Base-by-base conservation (phyloP, 2,797 vertebrate genomes). In the Cyclopterus lumpus region DNA sequence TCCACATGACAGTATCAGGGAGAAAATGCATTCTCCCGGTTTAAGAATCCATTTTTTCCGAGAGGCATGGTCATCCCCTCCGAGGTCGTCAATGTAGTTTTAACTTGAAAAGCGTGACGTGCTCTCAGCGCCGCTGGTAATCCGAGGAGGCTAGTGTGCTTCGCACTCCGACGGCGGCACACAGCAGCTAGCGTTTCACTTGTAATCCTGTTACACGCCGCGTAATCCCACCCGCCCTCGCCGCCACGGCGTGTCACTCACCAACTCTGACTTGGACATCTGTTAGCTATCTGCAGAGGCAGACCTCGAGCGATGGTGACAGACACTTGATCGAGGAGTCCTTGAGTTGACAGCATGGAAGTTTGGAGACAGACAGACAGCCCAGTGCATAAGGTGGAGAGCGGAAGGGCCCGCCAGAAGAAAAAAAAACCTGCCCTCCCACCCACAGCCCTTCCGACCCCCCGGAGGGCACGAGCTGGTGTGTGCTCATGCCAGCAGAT, bases 171-270 rank as follows among this genome's bases (percentile, higher is more conserved):
- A 28, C 61, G 20, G 48, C 34, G 40, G 36, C 73, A 59, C 30
- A 77, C 73, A 73, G 42, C 75, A 66, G 40, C 63, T n/a, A 75
- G 38, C 75, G 26, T 83, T 74, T 83, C 72, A 28, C 62, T 65
- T 88, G 86, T 92, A 93, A 93, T 93, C 90, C 88, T 75, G 84
- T 93, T 89, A 90, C 85, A 90, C 42, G 80, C 81, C 0, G 57
- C 71, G 44, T 90, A 86, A 91, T 84, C 88, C 89, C 71, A 61
- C 69, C 81, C 81, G 71, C 73, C 77, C 75, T 65, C 78, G 9
- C 62, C 10, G 10, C 24, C 67, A 71, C 63, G 81, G 63, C 2
- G 12, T 62, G 86, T 81, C 91, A 78, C 81, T 90, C 87, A 73
- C 44, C n/a, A 24, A 24, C 81, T 73, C 71, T 3, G 81, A 77